These are phyloP conservation scores for Pomacea canaliculata DNA, from an alignment of 2,888 invertebrate species.

Conservation along the genomic window DNA sequence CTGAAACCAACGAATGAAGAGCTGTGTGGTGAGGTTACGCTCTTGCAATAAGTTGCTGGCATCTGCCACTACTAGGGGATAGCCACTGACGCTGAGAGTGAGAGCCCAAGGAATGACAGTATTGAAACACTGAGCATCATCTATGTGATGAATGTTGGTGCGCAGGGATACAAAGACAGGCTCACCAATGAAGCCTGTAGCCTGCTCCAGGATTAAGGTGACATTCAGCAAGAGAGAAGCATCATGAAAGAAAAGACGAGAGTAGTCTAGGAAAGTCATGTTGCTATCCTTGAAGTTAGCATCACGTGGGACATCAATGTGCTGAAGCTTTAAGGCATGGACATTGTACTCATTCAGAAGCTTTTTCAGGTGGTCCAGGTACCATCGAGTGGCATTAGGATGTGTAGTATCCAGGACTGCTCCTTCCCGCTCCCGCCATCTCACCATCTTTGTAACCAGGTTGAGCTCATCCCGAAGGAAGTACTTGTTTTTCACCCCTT, in stretches of 20 bases:
- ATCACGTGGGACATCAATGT: conserved; percentile 37
- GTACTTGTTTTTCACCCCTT: conserved; percentile 32
- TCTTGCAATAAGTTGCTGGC: conserved; percentile 21
- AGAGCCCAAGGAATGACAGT: conserved; percentile 35
- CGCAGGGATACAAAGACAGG: conserved; percentile 34
- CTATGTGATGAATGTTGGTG: conserved; percentile 25
- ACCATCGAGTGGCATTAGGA: conserved; percentile 37
- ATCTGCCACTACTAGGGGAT: conserved; percentile 35
- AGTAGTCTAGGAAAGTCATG: conserved; percentile 39
- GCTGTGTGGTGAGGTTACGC: conserved; percentile 26
- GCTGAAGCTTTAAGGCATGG: conserved; percentile 38
- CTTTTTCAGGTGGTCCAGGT: conserved; percentile 23
- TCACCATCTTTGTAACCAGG: conserved; percentile 38
- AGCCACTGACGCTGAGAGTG: conserved; percentile 35
- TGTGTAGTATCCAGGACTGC: conserved; percentile 42
- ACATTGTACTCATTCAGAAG: conserved; percentile 32
- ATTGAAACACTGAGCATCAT: conserved; percentile 34
- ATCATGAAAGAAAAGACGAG: conserved; percentile 34
- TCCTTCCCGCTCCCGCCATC: conserved; percentile 38
- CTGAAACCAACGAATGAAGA: conserved; percentile 41
- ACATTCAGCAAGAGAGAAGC: conserved; percentile 31
- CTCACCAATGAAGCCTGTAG: conserved; percentile 37
- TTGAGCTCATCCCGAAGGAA: conserved; percentile 38
- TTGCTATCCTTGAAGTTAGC: conserved; percentile 35
- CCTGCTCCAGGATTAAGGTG: conserved; percentile 36